Percentiles rank a stretch among this genome's conserved stretches.
Conservation (phyloP, 2,888 invertebrate genomes). For the Neoaliturus tenellus region DNA sequence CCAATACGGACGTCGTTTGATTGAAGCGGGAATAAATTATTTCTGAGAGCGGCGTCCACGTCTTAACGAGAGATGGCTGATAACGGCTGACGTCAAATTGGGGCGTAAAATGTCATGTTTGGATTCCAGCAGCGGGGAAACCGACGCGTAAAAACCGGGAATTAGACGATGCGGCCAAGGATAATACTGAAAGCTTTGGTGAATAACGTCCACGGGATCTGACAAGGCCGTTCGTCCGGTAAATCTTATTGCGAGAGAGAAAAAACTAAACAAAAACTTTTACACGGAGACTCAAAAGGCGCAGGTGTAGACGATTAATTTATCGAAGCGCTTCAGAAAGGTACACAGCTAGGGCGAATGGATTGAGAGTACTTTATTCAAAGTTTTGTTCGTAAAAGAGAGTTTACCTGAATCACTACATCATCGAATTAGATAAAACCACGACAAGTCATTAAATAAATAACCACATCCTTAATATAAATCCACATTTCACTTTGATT, state of each 20-base stretch:
- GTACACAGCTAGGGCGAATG: no score
- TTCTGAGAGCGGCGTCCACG: constrained; percentile 17
- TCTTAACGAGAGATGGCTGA: constrained; percentile 40
- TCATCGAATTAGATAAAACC: no score
- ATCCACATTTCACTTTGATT: no score
- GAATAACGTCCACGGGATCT: neutral
- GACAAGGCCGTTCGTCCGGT: neutral
- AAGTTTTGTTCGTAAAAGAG: no score
- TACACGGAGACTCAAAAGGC: no score
- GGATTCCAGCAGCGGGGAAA: constrained; percentile 28
- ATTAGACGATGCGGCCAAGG: constrained; percentile 30
- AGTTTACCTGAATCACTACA: no score
- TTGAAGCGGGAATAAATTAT: constrained; percentile 48
- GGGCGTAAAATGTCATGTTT: constrained; percentile 41
- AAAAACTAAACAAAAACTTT: neutral
- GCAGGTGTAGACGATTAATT: no score
- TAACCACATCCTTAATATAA: no score
- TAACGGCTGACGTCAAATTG: constrained; percentile 31
- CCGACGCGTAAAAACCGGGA: constrained; percentile 21
- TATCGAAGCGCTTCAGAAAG: no score
- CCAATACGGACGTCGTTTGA: constrained; percentile 38
- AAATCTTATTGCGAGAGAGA: neutral
- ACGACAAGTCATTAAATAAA: no score
- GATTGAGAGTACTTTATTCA: no score
- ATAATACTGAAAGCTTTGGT: constrained; percentile 15